Evolutionary conservation across 2,797 vertebrate genomes (phyloP), one percentile per base, ranked within the genome.

Genomic region (Rhynchonycteris naso): DNA sequence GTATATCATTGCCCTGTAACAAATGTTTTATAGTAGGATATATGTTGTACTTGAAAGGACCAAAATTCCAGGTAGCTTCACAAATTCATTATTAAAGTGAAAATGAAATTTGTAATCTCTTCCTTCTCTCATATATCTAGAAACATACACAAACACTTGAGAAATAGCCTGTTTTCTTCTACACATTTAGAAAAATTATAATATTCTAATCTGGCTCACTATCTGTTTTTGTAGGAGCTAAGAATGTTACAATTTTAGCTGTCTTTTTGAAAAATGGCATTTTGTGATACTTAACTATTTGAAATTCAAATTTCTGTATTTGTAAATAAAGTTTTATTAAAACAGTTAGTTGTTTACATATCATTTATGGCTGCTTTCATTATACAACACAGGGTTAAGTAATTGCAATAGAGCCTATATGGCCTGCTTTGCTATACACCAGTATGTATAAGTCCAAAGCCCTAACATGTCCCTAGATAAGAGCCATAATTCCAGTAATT

Each of bases 21-120:
- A 79, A 79, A 90, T 33, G 1, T 38, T 61, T 26, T 58, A 4
- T 54, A 81, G 63, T 30, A 91, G 69, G n/a, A 43, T 50, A 54
- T 65, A 65, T 84, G 26, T 26, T 6, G 0, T 79, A n/a, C 7
- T 35, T 58, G 19, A 79, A 78, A 83, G n/a, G 75, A 74, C 5
- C n/a, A 21, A 66, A 91, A 82, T 91, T 79, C 58, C 11, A 92
- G 88, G 68, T 13, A 83, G 47, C 59, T 28, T 63, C 59, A 65
- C 18, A 54, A 82, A 65, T 43, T 94, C 54, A 75, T 26, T 43
- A 84, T 26, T 35, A 91, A 93, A 80, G 90, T 63, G 43, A 69
- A 85, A 58, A 47, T 35, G 26, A 50, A 81, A 69, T 38, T 56
- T 58, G 13, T 5, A 54, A 12, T 21, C 7, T 38, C 33, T 80